Evolutionary conservation across 2,797 vertebrate species (phyloP).

Genomic region (Hapalemur alaotrensis): DNA sequence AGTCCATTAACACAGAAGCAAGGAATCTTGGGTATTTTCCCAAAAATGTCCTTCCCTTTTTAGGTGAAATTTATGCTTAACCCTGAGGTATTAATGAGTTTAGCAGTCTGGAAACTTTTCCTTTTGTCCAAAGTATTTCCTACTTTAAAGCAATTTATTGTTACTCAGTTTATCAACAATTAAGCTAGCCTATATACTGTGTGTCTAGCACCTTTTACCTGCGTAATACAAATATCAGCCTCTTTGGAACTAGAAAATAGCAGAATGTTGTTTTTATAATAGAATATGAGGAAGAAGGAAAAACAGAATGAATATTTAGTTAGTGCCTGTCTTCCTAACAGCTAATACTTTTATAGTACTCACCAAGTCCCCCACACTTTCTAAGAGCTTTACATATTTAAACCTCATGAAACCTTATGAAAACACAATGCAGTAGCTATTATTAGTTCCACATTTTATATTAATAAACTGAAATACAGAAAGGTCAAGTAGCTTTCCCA

Average conservation of each 20-base stretch:
- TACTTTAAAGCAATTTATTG: neutral
- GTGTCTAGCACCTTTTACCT: neutral
- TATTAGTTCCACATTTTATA: neutral
- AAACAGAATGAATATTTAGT: neutral
- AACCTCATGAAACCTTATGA: neutral
- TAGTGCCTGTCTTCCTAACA: neutral
- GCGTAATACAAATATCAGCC: neutral
- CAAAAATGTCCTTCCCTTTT: neutral
- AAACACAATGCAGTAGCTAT: neutral
- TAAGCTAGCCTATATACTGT: neutral
- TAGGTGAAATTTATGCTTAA: neutral
- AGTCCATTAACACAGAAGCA: neutral
- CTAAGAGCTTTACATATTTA: neutral
- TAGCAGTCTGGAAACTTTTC: neutral
- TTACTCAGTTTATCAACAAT: neutral
- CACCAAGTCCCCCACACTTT: neutral
- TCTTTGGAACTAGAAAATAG: neutral
- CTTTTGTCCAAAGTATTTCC: neutral
- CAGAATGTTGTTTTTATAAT: neutral
- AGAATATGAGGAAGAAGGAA: neutral
- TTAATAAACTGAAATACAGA: neutral
- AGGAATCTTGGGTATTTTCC: neutral
- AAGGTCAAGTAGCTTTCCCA: neutral
- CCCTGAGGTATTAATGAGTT: neutral
- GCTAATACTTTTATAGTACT: neutral